Evolutionary conservation across 2,797 vertebrate species (phyloP).

Genomic region (Pseudocheirus occidentalis): DNA sequence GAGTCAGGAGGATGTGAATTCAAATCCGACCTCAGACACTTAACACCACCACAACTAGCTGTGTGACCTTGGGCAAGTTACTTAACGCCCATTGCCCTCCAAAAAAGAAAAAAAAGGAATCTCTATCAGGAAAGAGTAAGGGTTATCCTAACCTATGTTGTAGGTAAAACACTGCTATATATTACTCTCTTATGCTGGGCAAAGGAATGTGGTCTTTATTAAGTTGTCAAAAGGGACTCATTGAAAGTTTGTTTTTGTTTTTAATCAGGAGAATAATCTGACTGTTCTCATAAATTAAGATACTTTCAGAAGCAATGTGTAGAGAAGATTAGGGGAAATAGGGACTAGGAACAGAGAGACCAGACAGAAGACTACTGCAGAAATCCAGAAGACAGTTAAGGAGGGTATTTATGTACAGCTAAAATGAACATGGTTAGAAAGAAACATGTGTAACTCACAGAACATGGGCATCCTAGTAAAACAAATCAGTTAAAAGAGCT

Average conservation of each 20-base stretch:
- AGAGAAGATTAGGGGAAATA: neutral
- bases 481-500: neutral
- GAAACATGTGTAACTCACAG: neutral
- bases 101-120: no score
- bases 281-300: neutral
- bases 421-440: neutral
- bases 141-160: neutral
- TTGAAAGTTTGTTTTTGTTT: neutral
- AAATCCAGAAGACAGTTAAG: neutral
- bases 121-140: neutral
- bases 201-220: neutral
- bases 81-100: no score
- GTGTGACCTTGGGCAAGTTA: no score
- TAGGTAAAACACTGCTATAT: neutral
- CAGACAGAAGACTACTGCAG: neutral
- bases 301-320: neutral
- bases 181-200: neutral
- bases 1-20: no score
- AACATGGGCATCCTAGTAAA: neutral
- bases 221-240: neutral
- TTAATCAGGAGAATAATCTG: neutral
- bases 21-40: no score
- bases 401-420: neutral
- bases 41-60: no score
- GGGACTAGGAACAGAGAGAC: neutral